Evolutionary conservation across 2,888 invertebrate species (phyloP), one percentile per base, ranked within the genome.

Genomic region (Drosophila recens): DNA sequence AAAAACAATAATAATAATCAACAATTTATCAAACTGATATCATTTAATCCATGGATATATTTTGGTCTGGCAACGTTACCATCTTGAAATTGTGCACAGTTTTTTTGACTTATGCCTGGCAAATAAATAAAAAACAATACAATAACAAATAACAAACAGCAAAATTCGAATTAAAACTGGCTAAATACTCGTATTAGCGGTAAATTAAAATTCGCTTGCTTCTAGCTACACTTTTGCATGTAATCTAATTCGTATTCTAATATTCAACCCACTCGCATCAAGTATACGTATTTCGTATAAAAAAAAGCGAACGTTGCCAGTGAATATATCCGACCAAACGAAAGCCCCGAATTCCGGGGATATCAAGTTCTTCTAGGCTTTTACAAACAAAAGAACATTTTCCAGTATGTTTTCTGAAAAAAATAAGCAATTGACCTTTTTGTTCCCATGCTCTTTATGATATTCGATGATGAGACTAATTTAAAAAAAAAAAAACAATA

Each of bases 331-430:
- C 90, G 82, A 85, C 23, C 5, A 62, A 46, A 45, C 36, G 38
- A 58, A 67, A 56, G n/a, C 57, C 45, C 53, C 11, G 9, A 45
- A 38, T 17, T 8, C 43, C 43, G 62, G 59, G 63, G 51, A 63
- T 57, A 38, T 58, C 27, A 67, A 91, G 91, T 87, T 92, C 92
- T 92, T 92, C 92, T 92, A 92, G 91, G 92, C 92, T 92, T 92
- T 92, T 92, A 92, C 92, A 92, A 92, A 92, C 92, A 92, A 91
- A 90, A 89, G 88, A 84, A 84, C 87, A 86, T 90, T 88, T 81
- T 82, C 77, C 72, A 86, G 64, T 76, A 76, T 86, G 66, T 87
- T 72, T 83, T 75, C 27, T 54, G 40, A 33, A 61, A 58, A 58
- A 78, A 17, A 62, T 5, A 62, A 27, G 73, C 73, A 75, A 75